These are phyloP conservation scores for Betta splendens DNA, from an alignment of 2,797 vertebrate genomes.

Conservation along the genomic window DNA sequence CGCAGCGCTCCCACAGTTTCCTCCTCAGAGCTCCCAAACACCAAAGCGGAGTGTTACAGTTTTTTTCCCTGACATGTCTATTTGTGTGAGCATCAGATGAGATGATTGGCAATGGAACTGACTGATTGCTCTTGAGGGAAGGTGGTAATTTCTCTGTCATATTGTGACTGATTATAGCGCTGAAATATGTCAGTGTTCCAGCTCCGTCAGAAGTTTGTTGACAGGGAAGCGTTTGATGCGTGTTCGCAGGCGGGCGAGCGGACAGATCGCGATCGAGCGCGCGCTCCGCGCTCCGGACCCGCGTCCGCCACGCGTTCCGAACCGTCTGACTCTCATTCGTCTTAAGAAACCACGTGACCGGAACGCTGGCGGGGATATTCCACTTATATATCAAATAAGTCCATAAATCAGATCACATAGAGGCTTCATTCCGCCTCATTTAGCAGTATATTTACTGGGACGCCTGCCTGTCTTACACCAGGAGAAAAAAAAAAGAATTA, in stretches of 20 bases:
- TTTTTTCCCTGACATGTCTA: slow-evolving; percentile 49
- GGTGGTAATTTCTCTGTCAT: slow-evolving; percentile 78
- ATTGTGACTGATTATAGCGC: slow-evolving; percentile 77
- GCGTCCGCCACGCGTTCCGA: slow-evolving; percentile 14
- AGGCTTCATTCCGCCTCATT: slow-evolving; percentile 12
- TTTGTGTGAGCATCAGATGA: slow-evolving; percentile 68
- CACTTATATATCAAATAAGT: slow-evolving; percentile 1
- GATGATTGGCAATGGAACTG: slow-evolving; percentile 73
- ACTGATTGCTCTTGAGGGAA: slow-evolving; percentile 76
- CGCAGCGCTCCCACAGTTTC: neutral
- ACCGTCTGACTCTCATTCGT: too few relatives aligned
- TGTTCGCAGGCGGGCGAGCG: slow-evolving; percentile 40
- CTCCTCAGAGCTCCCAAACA: slow-evolving; percentile 17
- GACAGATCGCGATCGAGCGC: slow-evolving; percentile 55
- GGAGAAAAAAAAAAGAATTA: slow-evolving; percentile 31
- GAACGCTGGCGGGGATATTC: slow-evolving; percentile 4
- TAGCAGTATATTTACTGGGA: slow-evolving; percentile 19
- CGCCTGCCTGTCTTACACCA: slow-evolving; percentile 23
- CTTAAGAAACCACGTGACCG: too few relatives aligned
- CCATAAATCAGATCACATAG: neutral
- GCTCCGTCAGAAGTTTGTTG: slow-evolving; percentile 74
- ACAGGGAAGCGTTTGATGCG: slow-evolving; percentile 66
- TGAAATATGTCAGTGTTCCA: slow-evolving; percentile 74
- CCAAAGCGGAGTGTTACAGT: slow-evolving; percentile 17
- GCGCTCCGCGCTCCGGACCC: slow-evolving; percentile 40